Percentiles rank a stretch among this genome's conserved stretches.
phyloP scores from a whole-genome alignment of 37 sponge, comb jelly and placozoan genomes.

The Hexactinellida sp. region DNA sequence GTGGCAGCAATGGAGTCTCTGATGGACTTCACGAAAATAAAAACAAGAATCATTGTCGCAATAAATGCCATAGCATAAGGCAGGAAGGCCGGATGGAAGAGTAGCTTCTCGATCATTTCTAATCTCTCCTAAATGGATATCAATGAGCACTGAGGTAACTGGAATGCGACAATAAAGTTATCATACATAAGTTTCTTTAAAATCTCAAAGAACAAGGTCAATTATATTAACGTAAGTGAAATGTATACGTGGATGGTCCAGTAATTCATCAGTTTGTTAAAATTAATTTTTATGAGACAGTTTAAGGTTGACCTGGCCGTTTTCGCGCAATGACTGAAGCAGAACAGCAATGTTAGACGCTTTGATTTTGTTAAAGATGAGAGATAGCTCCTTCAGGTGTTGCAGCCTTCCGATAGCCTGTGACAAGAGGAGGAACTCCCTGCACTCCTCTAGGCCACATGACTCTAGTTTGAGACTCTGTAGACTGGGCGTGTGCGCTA shows the following conservation, averaged over 20 bases:
- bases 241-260: no score
- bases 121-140: no score
- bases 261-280: background rate
- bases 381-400: background rate
- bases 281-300: background rate
- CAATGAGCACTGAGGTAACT: no score
- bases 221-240: no score
- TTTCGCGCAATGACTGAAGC: background rate
- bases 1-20: background rate
- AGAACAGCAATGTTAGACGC: background rate
- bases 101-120: background rate
- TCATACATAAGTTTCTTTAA: no score
- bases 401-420: background rate
- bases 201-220: no score
- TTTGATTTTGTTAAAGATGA: background rate
- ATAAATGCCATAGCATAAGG: background rate
- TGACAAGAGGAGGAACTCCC: background rate
- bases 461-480: background rate
- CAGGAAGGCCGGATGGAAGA: background rate
- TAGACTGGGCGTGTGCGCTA: background rate
- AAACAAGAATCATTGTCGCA: background rate
- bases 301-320: background rate
- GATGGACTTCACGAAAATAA: background rate
- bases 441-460: background rate
- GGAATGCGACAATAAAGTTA: no score